These are phyloP conservation scores for Micropterix aruncella DNA, from an alignment of 2,888 invertebrate genomes.

Conservation along the genomic window DNA sequence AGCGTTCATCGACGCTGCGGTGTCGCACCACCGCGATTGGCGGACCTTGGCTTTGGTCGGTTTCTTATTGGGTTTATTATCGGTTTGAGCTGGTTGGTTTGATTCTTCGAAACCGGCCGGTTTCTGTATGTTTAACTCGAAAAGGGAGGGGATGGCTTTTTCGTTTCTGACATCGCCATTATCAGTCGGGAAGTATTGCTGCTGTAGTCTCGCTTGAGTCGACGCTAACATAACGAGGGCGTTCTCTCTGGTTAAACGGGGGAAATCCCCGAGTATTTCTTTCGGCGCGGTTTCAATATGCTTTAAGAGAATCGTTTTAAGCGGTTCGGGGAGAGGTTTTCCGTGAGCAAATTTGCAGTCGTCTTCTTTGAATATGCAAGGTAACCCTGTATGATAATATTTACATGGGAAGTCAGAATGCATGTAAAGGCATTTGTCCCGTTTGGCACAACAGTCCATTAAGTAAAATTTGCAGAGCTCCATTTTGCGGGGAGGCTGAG, in stretches of 20 bases:
- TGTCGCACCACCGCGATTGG: slow-evolving; percentile 37
- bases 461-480: slow-evolving; percentile 95
- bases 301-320: slow-evolving; percentile 48
- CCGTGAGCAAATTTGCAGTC: slow-evolving; percentile 91
- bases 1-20: slow-evolving; percentile 20
- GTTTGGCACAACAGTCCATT: slow-evolving; percentile 89
- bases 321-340: slow-evolving; percentile 68
- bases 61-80: slow-evolving; percentile 24
- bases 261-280: slow-evolving; percentile 83
- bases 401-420: slow-evolving; percentile 96
- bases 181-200: slow-evolving; percentile 26
- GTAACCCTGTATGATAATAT: slow-evolving; percentile 86
- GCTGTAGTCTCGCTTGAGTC: slow-evolving; percentile 30
- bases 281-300: slow-evolving; percentile 85
- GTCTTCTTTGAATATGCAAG: slow-evolving; percentile 68
- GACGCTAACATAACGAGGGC: slow-evolving; percentile 44
- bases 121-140: slow-evolving; percentile 32
- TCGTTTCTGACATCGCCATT: slow-evolving; percentile 22
- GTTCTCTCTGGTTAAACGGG: slow-evolving; percentile 65
- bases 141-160: slow-evolving; percentile 30
- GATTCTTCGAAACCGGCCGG: slow-evolving; percentile 22
- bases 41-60: slow-evolving; percentile 36
- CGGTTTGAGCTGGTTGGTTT: slow-evolving; percentile 20
- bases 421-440: slow-evolving; percentile 91
- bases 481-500: slow-evolving; percentile 68